phyloP scores from a whole-genome alignment of 2,113 vertebrate genomes.

The Neodontobutis hainanensis region DNA sequence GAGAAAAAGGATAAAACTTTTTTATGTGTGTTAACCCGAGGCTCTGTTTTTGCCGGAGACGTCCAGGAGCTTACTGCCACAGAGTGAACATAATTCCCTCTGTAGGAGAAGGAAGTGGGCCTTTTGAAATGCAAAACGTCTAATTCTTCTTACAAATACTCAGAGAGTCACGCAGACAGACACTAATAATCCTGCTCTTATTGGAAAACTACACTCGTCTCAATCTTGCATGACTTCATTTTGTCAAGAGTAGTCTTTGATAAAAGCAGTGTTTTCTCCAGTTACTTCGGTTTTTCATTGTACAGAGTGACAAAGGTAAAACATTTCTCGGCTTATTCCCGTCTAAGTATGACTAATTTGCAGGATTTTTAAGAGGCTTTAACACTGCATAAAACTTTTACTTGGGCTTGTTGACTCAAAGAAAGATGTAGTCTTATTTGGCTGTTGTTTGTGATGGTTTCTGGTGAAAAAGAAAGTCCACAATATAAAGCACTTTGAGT shows the following conservation, averaged over 20 bases:
- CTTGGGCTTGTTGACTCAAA: too few species aligned
- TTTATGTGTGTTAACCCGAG: constrained; percentile 15
- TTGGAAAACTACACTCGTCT: constrained; percentile 44
- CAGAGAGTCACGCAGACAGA: constrained; percentile 49
- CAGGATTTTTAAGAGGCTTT: too few species aligned
- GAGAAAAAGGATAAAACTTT: constrained; percentile 4
- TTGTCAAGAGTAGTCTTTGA: constrained; percentile 14
- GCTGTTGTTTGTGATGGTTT: too few species aligned
- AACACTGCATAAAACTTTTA: too few species aligned
- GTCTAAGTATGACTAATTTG: constrained; percentile 10
- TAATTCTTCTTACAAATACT: constrained; percentile 62
- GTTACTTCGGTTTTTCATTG: constrained; percentile 18
- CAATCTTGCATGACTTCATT: constrained; percentile 47
- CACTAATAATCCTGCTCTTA: constrained; percentile 53
- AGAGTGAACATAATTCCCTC: constrained; percentile 46
- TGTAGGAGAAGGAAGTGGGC: constrained; percentile 33
- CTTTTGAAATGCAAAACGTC: constrained; percentile 70
- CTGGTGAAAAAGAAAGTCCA: too few species aligned
- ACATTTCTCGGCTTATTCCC: constrained; percentile 43
- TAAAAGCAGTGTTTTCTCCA: constrained; percentile 10
- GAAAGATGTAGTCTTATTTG: too few species aligned
- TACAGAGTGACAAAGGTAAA: constrained; percentile 40
- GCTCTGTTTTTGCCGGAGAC: constrained; percentile 36
- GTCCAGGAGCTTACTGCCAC: constrained; percentile 46
- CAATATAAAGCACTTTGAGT: too few species aligned